Evolutionary conservation across 2,888 invertebrate species (phyloP), one percentile per base, ranked within the genome.

Genomic region (Luperina nickerlii): DNA sequence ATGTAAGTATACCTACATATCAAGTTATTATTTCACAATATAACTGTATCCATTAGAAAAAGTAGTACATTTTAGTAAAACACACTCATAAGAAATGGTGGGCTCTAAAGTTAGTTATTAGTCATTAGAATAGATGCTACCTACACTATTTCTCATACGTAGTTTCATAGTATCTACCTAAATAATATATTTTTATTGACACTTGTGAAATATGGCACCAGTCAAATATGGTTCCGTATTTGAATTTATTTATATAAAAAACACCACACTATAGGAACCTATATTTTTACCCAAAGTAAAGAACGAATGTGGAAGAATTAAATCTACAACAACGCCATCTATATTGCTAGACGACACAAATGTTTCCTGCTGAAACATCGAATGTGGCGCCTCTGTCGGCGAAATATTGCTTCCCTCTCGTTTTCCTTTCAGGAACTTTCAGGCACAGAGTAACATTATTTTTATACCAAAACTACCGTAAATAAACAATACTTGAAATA

Each of bases 311-410:
- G 57, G 0, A 42, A 45, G 4, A 66, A 48, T 45, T 45, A 32
- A 63, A 51, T 1, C 57, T 42, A 32, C 66, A 27, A n/a, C 63
- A 84, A 65, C 81, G 85, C 85, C 85, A 85, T 85, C 85, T 85
- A 75, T 78, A 62, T n/a, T 77, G n/a, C 0, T 15, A 15, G 0
- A 20, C 1, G 5, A 63, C 20, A 42, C 57, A 48, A 70, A 51
- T 18, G 45, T 38, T 80, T 65, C 11, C 45, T 6, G 20, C 67
- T 77, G 63, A 80, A 73, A 42, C 24, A 15, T 48, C 32, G 76
- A 54, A 2, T 0, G 32, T 67, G 54, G 75, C 77, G 87, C 87
- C 81, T 81, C 75, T 87, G 42, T 57, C 27, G 69, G 57, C 42
- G 0, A 42, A 66, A 70, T 62, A 63, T 42, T 15, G 18, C 38